These are phyloP conservation scores for Dromius quadrimaculatus DNA, from an alignment of 2,888 invertebrate species.

Conservation along the genomic window DNA sequence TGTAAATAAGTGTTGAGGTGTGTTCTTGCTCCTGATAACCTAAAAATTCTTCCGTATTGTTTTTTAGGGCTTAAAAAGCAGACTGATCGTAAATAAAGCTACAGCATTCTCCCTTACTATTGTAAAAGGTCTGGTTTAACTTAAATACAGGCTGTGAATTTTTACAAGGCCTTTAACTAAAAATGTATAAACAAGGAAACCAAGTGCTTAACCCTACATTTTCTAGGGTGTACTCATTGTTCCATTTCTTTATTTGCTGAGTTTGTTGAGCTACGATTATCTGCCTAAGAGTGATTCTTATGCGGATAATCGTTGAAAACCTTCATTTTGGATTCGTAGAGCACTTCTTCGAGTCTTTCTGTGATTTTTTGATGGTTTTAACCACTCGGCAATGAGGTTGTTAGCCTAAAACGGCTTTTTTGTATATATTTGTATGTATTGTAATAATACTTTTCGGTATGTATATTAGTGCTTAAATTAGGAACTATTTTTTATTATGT, in stretches of 20 bases:
- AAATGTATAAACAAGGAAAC: conserved; percentile 10
- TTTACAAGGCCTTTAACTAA: conserved; percentile 39
- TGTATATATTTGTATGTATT: conserved; percentile 51
- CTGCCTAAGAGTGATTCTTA: not conserved
- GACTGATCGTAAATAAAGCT: conserved; percentile 8
- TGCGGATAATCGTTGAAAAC: not conserved
- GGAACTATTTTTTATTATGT: conserved; percentile 46
- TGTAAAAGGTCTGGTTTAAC: conserved; percentile 21
- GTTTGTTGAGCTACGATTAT: not conserved
- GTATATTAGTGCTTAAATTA: conserved; percentile 48
- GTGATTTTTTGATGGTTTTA: conserved; percentile 25
- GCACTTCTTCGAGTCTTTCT: not conserved
- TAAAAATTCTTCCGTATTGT: no score
- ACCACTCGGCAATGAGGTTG: not conserved
- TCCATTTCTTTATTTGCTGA: not conserved
- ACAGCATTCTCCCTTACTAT: not conserved
- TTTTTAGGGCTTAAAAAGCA: no score
- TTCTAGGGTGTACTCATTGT: conserved; percentile 5
- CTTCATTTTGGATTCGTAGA: not conserved
- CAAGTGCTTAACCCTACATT: conserved; percentile 10
- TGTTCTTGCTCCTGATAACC: no score
- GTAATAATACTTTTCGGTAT: conserved; percentile 30
- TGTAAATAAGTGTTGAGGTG: no score
- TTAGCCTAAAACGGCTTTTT: not conserved
- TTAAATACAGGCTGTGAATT: conserved; percentile 44